Conservation (phyloP, 2,113 vertebrate species). For the Nothoprocta perdicaria region DNA sequence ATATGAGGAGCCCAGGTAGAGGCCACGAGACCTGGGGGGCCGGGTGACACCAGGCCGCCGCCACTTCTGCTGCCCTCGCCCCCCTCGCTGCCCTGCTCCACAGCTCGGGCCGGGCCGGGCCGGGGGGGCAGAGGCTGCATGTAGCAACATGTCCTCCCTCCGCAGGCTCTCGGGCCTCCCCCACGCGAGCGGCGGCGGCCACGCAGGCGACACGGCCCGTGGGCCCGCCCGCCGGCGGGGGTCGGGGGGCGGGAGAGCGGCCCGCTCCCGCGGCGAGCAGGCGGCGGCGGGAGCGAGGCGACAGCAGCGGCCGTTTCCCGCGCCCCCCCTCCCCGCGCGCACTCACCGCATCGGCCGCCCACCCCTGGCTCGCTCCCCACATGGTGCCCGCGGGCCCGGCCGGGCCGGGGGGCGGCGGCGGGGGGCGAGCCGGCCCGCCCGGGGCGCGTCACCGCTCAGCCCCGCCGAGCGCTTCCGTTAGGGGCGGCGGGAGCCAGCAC, state of each 20-base stretch:
- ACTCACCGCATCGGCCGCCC: conserved; percentile 35
- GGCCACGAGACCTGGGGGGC: background rate
- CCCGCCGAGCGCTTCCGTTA: background rate
- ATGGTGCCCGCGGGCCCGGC: background rate
- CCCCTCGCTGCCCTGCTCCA: background rate
- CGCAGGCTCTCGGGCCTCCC: background rate
- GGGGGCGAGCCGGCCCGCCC: background rate
- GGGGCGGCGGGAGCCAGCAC: fast-evolving
- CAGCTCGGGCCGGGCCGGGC: no score
- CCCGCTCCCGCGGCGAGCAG: background rate
- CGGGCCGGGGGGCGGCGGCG: background rate
- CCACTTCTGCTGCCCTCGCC: background rate
- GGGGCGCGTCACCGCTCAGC: background rate
- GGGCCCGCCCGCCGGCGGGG: background rate
- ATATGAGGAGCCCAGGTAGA: no score
- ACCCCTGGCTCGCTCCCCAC: background rate
- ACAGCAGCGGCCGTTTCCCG: background rate
- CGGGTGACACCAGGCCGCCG: background rate
- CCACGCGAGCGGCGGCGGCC: background rate
- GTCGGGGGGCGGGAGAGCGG: background rate
- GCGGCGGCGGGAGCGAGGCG: no score
- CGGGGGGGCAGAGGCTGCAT: background rate
- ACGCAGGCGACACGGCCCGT: background rate
- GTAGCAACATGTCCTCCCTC: background rate
- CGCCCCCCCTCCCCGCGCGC: background rate